Evolutionary conservation across 2,888 invertebrate species (phyloP).

Genomic region (Homarus gammarus): DNA sequence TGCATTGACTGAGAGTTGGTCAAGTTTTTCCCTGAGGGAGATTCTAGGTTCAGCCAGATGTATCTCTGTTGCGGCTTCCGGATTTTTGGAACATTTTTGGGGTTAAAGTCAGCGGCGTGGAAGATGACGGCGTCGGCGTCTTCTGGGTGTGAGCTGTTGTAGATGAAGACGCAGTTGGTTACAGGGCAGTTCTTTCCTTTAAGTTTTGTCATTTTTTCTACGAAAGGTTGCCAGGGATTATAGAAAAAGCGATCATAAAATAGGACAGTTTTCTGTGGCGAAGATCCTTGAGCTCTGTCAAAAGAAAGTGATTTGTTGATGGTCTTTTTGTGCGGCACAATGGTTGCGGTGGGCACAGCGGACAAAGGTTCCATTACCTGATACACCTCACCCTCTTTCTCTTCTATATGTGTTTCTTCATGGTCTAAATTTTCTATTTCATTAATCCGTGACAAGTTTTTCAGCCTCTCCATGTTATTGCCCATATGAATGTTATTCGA

Average conservation of each 20-base stretch:
- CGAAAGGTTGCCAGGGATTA: neutral
- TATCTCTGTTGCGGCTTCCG: conserved; percentile 53
- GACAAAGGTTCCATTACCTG: no score
- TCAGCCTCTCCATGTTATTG: neutral
- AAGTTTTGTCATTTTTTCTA: neutral
- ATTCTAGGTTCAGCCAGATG: conserved; percentile 61
- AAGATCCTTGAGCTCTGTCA: neutral
- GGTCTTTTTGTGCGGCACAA: no score
- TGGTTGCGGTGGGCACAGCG: no score
- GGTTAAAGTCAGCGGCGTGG: conserved; percentile 26
- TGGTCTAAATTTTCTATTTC: neutral
- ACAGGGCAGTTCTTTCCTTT: conserved; percentile 19
- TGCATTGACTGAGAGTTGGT: neutral
- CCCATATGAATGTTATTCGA: neutral
- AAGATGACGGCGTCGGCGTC: conserved; percentile 64
- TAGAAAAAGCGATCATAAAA: conserved; percentile 40
- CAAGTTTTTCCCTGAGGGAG: conserved; percentile 24
- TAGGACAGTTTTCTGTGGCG: conserved; percentile 17
- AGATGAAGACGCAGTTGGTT: conserved; percentile 37
- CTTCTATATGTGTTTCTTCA: no score
- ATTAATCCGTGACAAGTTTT: neutral
- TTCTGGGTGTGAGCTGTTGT: conserved; percentile 23
- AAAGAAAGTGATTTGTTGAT: no score
- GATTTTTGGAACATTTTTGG: conserved; percentile 24
- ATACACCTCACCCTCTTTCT: no score